Evolutionary conservation across 2,888 invertebrate genomes (phyloP), one percentile per base, ranked within the genome.

Genomic region (Acanthosepion esculentum): DNA sequence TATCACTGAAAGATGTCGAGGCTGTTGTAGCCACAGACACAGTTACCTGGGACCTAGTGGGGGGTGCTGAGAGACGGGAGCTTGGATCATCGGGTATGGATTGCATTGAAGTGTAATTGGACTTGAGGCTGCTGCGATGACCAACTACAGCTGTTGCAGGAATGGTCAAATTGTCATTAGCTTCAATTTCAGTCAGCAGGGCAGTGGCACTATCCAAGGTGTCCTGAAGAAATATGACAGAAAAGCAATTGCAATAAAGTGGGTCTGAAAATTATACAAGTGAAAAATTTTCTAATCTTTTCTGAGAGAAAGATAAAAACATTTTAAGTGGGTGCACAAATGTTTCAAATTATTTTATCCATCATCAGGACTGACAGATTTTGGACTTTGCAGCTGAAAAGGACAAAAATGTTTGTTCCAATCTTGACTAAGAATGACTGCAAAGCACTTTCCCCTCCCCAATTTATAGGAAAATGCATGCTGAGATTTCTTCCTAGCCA

Each of bases 141-240:
- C 64, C 95, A 12, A 50, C 55, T 20, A 93, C n/a, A 18, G 92
- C 48, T 15, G 94, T 95, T 91, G 91, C 94, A 53, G 95, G 50
- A 29, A 50, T 50, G 78, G 78, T 78, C 78, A 78, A 33, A 23
- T 94, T 95, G 78, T 96, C 96, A 48, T 96, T 96, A 55, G 95
- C 96, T 94, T 97, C 97, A 64, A 97, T 95, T 95, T 97, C 97
- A 20, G 97, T 97, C 92, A 98, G 96, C 93, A 98, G 95, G n/a
- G 97, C 97, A 92, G 97, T 97, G 91, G 98, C 98, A 95, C 97
- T 97, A n/a, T 97, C 97, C 95, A 98, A 96, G 1, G 98, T 98
- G 94, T 97, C 97, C 97, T 97, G 96, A 91, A 96, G 95, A 48
- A 93, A 92, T 91, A 95, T 23, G 29, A 92, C 15, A 92, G 29